Evolutionary conservation across 1,140 invertebrate species (phyloP).

Genomic region (Hirudo medicinalis): DNA sequence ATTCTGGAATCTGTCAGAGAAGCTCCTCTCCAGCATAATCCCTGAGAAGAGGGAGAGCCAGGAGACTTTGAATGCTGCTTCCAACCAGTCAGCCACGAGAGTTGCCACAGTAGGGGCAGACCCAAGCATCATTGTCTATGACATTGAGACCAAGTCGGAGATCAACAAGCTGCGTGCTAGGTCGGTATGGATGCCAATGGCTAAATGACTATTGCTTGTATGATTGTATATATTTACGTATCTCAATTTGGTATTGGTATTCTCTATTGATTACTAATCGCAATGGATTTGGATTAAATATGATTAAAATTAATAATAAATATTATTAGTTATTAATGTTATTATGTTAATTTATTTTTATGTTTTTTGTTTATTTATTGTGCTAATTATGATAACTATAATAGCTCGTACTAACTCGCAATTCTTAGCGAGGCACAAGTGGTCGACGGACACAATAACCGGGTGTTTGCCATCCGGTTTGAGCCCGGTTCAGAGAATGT

Average conservation of each 20-base stretch:
- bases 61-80: slow-evolving; percentile 27
- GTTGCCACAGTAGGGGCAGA: slow-evolving; percentile 34
- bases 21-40: slow-evolving; percentile 33
- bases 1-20: slow-evolving; percentile 38
- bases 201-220: not conserved
- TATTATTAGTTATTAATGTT: not conserved
- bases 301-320: too few species aligned
- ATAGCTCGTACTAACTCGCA: too few species aligned
- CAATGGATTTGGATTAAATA: too few species aligned
- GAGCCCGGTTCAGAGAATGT: slow-evolving; percentile 53
- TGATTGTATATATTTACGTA: too few species aligned
- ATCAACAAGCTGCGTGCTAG: slow-evolving; percentile 33
- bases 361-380: not conserved
- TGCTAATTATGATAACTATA: not conserved
- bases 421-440: slow-evolving; percentile 20
- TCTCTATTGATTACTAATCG: too few species aligned
- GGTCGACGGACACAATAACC: slow-evolving; percentile 52
- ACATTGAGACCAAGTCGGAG: slow-evolving; percentile 33
- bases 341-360: not conserved
- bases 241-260: too few species aligned
- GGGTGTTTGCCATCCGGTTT: slow-evolving; percentile 54
- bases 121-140: slow-evolving; percentile 33
- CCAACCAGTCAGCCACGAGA: slow-evolving; percentile 30
- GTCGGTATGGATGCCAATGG: too few species aligned
- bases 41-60: slow-evolving; percentile 30